These are phyloP conservation scores for Anguilla rostrata DNA, from an alignment of 2,113 vertebrate species.

Conservation along the genomic window DNA sequence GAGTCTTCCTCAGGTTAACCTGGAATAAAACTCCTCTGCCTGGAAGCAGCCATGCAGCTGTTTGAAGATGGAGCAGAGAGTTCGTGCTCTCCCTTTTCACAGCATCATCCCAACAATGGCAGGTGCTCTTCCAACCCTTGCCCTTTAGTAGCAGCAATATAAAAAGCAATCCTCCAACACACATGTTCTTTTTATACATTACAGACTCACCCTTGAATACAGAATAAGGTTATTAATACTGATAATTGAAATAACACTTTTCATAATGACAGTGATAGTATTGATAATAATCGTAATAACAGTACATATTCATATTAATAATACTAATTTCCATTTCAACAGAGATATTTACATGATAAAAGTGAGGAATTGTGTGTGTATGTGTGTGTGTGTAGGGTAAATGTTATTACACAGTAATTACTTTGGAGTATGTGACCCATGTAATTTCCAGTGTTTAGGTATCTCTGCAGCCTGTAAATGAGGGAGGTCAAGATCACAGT, in stretches of 20 bases:
- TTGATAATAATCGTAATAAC: conserved; percentile 57
- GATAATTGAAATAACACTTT: conserved; percentile 53
- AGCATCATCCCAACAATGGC: conserved; percentile 2
- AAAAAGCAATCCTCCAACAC: conserved; percentile 50
- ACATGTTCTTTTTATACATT: conserved; percentile 45
- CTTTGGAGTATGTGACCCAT: conserved; percentile 64
- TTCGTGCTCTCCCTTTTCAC: conserved; percentile 20
- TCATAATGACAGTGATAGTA: conserved; percentile 53
- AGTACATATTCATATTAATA: conserved; percentile 68
- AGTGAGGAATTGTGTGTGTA: conserved; percentile 42
- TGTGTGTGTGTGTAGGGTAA: conserved; percentile 45
- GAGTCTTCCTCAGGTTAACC: not conserved
- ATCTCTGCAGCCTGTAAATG: conserved; percentile 45
- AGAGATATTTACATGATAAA: conserved; percentile 71
- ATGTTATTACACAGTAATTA: conserved; percentile 76
- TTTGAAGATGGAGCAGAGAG: not conserved
- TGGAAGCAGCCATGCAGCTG: not conserved
- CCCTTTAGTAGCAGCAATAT: conserved; percentile 63
- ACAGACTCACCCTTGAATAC: conserved; percentile 58
- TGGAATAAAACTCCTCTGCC: conserved; percentile 9
- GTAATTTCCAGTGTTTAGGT: conserved; percentile 55
- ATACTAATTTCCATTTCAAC: conserved; percentile 63
- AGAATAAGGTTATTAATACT: conserved; percentile 57
- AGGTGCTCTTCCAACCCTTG: conserved; percentile 38
- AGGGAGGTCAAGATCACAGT: conserved; percentile 49